Base-by-base conservation (phyloP, 2,888 invertebrate genomes). In the Tenthredo mesomela region DNA sequence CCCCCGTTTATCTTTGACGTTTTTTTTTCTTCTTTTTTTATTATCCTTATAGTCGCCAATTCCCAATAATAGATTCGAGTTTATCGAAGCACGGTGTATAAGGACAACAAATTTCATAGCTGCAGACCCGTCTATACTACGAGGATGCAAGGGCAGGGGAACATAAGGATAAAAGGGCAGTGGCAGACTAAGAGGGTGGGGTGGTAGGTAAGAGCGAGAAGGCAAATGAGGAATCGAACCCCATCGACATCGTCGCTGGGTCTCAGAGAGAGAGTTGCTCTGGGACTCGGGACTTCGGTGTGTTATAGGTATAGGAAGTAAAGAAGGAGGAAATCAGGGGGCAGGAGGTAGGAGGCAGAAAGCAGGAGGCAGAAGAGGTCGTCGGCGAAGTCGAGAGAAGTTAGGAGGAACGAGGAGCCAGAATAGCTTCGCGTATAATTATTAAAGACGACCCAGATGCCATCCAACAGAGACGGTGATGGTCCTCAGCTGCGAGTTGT, bases 391-490 rank as follows among this genome's bases (percentile, higher is more conserved):
- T 80, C 80, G 33, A 61, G 61, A 77, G 77, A 77, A 80, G 80
- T 80, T 80, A 61, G 80, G 80, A 80, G 80, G 37, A 71, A 58
- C 61, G 58, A 88, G 87, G 87, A 87, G 86, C 88, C 88, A 87
- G 88, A 88, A 89, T 88, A 89, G 88, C 88, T 86, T 87, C 80
- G 87, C 87, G 88, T 89, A 89, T 89, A 89, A 90, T 80, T 80
- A 80, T 90, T 89, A 87, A 89, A 88, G 88, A 86, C 88, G 89
- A 89, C 88, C 89, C 87, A 89, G 89, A 89, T 90, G 88, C 88
- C 85, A 84, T 84, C 85, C 84, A 65, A 82, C 86, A 61, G 40
- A 80, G 61, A 61, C 40, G 80, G 80, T 80, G 85, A 54, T 73
- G 78, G 47, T 29, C 73, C 73, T 83, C 54, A 70, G 75, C 84